Base-by-base conservation (phyloP, 2,113 vertebrate species). In the Sarotherodon lohbergeri region DNA sequence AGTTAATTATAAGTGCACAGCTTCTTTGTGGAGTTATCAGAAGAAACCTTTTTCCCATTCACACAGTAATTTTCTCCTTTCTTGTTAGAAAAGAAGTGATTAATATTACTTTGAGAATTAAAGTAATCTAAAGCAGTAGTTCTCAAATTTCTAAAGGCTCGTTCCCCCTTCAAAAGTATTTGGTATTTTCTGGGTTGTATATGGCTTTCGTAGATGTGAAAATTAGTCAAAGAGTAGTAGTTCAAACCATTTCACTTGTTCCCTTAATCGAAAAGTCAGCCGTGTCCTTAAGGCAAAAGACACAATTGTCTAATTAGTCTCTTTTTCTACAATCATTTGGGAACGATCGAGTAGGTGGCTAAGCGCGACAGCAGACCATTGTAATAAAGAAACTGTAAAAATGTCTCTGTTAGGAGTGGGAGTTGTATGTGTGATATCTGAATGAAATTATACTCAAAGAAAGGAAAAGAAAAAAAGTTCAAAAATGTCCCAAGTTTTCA, bases 401-500 rank as follows among this genome's bases (percentile, higher is more conserved):
- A 79, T 83, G 78, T 57, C 79, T 83, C 39, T 76, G 48, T 50
- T n/a, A n/a, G 56, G 87, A 85, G 83, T 83, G 82, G 83, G 78
- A 84, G 59, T 73, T 29, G 34, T 29, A 82, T 87, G 66, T 85
- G 84, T 86, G 83, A 88, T 85, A 82, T 82, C 24, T 83, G 54
- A 86, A 92, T 88, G 59, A 36, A 89, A 88, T 61, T 83, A 36
- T 34, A 11, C 57, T 86, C n/a, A 80, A 32, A 84, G 81, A 76
- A 22, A 52, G 16, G 27, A n/a, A 9, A 7, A 36, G 14, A 46
- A 54, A 52, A 71, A 50, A 90, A 76, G 80, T 82, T 73, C 81
- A 87, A 89, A 86, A 89, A 88, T 86, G 46, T 89, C 84, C 79
- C 43, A 90, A 92, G 79, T 93, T 92, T 82, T 57, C 85, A 90